Base-by-base conservation (phyloP, 1,140 invertebrate species). In the Drosophila tristis region DNA sequence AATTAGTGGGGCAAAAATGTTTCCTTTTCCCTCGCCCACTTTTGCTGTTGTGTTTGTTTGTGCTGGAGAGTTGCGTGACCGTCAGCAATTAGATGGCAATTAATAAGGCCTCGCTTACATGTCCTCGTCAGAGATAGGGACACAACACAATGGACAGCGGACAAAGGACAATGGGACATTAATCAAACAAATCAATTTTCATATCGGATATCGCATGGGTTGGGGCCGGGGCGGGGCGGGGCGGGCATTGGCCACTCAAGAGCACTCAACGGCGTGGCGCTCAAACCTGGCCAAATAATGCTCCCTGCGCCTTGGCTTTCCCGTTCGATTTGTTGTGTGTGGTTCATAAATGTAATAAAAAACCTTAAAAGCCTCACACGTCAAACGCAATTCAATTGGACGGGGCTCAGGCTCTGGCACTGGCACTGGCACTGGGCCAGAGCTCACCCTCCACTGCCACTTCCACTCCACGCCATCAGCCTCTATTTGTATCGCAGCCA, bases 141-240 rank as follows among this genome's bases (percentile, higher is more conserved):
- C 35, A 13, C 13, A 13, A 39, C 35, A 39, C 35, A 39, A 39
- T 25, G 8, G 2, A 7, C 15, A 51, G 47, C 39, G 56, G 49
- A 57, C 44, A 57, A 35, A 25, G 56, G 54, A 75, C 39, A 76
- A 60, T 75, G 60, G 11, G 76, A 65, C 71, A 87, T 87, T 87
- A 87, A 87, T 87, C 77, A 87, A 87, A 74, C 78, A 82, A 86
- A 86, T 87, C 82, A 87, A 86, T 86, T 87, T 82, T 86, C 68
- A 80, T 86, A 80, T 78, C 59, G 56, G 63, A 76, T 76, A 68
- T 35, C 66, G 11, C 35, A 35, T 11, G 9, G 66, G 35, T 7
- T 20, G 20, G 20, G 20, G 20, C 20, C 20, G 20, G 20, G 20
- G 26, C 16, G 16, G 16, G 16, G 1, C 16, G 16, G 16, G 8